Evolutionary conservation across 2,113 vertebrate genomes (phyloP), one percentile per base, ranked within the genome.

Genomic region (Laticauda laticaudata): DNA sequence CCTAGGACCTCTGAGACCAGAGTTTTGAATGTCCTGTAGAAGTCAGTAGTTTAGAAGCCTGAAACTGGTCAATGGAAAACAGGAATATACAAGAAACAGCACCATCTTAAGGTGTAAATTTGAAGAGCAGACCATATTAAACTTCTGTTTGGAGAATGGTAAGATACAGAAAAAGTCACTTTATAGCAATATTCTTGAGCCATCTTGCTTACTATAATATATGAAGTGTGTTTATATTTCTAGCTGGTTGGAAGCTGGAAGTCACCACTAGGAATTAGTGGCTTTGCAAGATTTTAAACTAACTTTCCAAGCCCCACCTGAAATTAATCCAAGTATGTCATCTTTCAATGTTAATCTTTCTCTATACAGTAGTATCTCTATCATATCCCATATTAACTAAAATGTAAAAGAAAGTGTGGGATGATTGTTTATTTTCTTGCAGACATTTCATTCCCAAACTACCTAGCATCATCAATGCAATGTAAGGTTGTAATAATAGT

Each of bases 71-170:
- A 61, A 69, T 0, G 43, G 54, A n/a, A 53, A 43, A 53, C 3
- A 43, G 90, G 55, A 95, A 96, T 91, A 4, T 12, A 96, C 88
- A 95, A 92, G 93, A 89, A 43, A 94, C 94, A 96, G 96, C 96
- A 95, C 96, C 97, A 97, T 90, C 96, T 97, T 96, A 69, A 92
- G 97, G 96, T 87, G 93, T 85, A 94, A 95, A 69, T 5, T 1
- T 89, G 95, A 89, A 96, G 7, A 92, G 94, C 2, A 93, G 18
- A 11, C 86, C 86, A 0, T 61, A 56, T 54, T 3, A 91, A 69
- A 24, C 81, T 59, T 34, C 43, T 34, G 20, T n/a, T 56, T 24
- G 59, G 43, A 59, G 10, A 23, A 43, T 3, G 55, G n/a, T 81
- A 55, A 55, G 53, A 54, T 34, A 34, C 15, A 6, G 34, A 87